Base-by-base conservation (phyloP, 1,140 invertebrate genomes). In the Bombus pyrosoma region DNA sequence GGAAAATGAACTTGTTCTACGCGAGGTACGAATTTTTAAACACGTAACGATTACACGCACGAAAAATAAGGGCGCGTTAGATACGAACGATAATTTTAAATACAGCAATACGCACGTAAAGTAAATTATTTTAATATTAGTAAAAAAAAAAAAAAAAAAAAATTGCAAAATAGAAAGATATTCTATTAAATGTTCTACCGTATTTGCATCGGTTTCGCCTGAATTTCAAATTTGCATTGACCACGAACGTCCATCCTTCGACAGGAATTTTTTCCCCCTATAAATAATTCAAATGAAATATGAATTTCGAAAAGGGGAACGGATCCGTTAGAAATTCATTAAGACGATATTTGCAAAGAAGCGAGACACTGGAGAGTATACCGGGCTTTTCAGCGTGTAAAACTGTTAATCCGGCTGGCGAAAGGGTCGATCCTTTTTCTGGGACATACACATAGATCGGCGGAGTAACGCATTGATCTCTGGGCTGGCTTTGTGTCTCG, bases 381-480 rank as follows among this genome's bases (percentile, higher is more conserved):
- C 0, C 6, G 34, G 34, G 9, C 9, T 57, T 57, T 15, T 32
- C 39, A 57, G 32, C 25, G 39, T 75, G 43, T 41, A 68, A 86
- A 81, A 81, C 32, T 59, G 79, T 59, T 82, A 71, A 83, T 86
- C 78, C 72, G n/a, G 2, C 25, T 34, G 32, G 22, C 34, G 41
- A 86, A 71, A 68, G 74, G 68, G 72, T 57, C 37, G 64, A 77
- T 25, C 25, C 34, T 85, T 87, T 90, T 69, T 57, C 66, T 66
- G 41, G 28, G 66, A 18, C 64, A 15, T 9, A 66, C 1, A 34
- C n/a, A 34, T 2, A 22, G 9, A n/a, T 47, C 3, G 74, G 8
- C 15, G 12, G 76, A 57, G 78, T 80, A 73, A 57, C 37, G 47
- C 87, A 81, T 81, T 84, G 87, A 90, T 90, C 86, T 90, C 59